Conservation (phyloP, 2,797 vertebrate species). For the Cirrhinus molitorella region DNA sequence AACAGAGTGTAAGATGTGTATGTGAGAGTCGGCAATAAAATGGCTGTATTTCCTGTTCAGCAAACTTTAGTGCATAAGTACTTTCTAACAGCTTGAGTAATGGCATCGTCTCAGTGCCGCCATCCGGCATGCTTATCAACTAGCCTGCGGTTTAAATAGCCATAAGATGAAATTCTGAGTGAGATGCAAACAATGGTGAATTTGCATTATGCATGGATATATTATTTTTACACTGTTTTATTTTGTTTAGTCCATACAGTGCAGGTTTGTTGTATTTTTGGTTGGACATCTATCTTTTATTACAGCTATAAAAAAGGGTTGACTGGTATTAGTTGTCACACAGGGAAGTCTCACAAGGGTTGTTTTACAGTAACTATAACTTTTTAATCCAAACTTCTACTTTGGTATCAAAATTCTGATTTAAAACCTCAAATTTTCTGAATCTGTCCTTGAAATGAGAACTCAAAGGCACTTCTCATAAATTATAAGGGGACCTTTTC, state of each 20-base stretch:
- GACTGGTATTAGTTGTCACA: background rate
- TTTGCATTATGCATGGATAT: background rate
- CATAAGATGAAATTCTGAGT: background rate
- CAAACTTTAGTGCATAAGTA: background rate
- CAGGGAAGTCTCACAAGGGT: background rate
- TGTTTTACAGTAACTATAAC: background rate
- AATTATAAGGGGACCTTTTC: no score
- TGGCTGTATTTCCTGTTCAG: background rate
- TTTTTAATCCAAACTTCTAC: background rate
- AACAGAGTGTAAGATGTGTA: background rate
- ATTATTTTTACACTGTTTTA: background rate
- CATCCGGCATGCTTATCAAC: background rate
- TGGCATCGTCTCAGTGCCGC: background rate
- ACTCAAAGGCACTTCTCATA: no score
- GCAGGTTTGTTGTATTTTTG: background rate
- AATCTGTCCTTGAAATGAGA: no score
- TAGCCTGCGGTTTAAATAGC: background rate
- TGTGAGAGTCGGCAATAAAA: background rate
- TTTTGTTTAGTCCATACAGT: background rate
- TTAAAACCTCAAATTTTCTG: background rate
- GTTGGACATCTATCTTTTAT: background rate
- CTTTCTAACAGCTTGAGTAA: background rate
- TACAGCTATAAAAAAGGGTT: background rate
- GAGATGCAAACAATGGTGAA: background rate
- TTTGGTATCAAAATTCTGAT: background rate